Evolutionary conservation across 2,113 vertebrate species (phyloP).

Genomic region (Toxotes chatareus): DNA sequence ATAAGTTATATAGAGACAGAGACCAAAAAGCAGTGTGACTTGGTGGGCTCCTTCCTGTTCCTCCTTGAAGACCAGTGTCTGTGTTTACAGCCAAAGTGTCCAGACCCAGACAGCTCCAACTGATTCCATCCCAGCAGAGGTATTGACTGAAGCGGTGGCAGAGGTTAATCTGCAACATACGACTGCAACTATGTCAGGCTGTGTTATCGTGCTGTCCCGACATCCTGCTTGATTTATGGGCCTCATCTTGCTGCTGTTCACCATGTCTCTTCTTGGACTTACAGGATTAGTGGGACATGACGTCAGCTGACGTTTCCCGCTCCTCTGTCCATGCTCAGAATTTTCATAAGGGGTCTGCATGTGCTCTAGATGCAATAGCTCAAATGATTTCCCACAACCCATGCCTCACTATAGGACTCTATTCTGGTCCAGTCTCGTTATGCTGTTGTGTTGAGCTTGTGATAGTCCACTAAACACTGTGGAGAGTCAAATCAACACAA

Average conservation of each 20-base stretch:
- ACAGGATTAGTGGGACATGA: constrained; percentile 65
- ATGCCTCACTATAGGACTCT: not conserved
- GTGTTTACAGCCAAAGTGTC: constrained; percentile 62
- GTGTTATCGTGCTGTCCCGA: constrained; percentile 65
- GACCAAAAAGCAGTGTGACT: constrained; percentile 7
- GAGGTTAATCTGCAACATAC: constrained; percentile 79
- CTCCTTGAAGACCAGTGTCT: constrained; percentile 42
- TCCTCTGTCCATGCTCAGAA: constrained; percentile 19
- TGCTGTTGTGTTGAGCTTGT: constrained; percentile 42
- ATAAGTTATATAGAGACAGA: constrained; percentile 9
- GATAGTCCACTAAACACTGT: constrained; percentile 34
- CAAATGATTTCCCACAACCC: constrained; percentile 10
- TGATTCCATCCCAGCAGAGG: constrained; percentile 67
- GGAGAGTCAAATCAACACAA: constrained; percentile 51
- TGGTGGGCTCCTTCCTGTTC: constrained; percentile 9
- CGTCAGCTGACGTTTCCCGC: constrained; percentile 18
- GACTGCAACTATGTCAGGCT: constrained; percentile 57
- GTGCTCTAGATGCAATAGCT: constrained; percentile 10
- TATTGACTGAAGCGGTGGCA: constrained; percentile 64
- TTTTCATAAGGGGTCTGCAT: constrained; percentile 8
- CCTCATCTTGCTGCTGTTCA: constrained; percentile 58
- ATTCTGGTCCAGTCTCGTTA: not conserved
- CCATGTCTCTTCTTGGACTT: constrained; percentile 61
- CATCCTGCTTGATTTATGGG: constrained; percentile 74
- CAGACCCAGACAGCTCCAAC: constrained; percentile 57